These are phyloP conservation scores for Tribolium freemani DNA, from an alignment of 2,888 invertebrate genomes.

Conservation along the genomic window DNA sequence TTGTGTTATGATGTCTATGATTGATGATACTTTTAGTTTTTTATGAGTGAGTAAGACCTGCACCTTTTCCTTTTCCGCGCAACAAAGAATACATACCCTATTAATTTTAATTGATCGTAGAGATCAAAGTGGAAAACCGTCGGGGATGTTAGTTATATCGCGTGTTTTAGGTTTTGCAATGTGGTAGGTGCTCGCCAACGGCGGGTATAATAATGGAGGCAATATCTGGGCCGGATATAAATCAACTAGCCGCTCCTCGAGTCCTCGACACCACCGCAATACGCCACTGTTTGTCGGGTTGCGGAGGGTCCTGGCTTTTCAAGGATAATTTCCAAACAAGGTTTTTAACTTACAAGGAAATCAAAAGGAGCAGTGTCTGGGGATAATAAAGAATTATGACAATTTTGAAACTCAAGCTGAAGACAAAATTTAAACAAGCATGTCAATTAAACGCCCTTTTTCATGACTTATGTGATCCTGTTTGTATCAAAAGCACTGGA, in stretches of 20 bases:
- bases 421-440: no score
- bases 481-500: no score
- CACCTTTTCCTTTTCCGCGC: constrained; percentile 19
- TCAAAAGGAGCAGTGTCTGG: no score
- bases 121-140: constrained; percentile 22
- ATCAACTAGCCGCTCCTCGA: constrained; percentile 48
- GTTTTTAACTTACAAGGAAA: no score
- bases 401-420: no score
- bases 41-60: background rate
- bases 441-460: no score
- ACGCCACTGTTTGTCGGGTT: constrained; percentile 51
- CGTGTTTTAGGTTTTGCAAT: constrained; percentile 12
- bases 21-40: constrained; percentile 5
- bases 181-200: constrained; percentile 15
- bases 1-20: no score
- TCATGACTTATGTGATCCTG: no score
- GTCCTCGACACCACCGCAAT: constrained; percentile 46
- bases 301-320: constrained; percentile 45
- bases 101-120: constrained; percentile 35
- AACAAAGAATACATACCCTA: constrained; percentile 10
- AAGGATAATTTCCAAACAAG: constrained; percentile 1
- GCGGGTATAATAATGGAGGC: constrained; percentile 28
- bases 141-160: constrained; percentile 21
- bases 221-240: constrained; percentile 44
- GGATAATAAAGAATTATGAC: no score